These are phyloP conservation scores for Thera obeliscata DNA, from an alignment of 2,888 invertebrate genomes.

Conservation along the genomic window DNA sequence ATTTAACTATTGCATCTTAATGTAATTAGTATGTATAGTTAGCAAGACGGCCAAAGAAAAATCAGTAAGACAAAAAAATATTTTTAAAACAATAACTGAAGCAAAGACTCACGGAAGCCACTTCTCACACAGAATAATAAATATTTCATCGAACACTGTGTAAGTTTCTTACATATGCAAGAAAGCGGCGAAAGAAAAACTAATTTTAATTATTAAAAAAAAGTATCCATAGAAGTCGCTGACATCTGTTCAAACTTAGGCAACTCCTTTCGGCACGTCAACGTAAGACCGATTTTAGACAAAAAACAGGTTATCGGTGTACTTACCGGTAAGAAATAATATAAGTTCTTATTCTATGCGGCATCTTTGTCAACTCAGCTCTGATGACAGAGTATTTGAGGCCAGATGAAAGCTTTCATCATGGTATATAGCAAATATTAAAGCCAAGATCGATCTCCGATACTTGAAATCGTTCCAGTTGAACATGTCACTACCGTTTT, in stretches of 20 bases:
- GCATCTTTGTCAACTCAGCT: neutral
- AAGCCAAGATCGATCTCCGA: no score
- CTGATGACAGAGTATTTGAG: neutral
- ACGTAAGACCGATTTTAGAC: conserved; percentile 35
- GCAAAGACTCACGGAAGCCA: conserved; percentile 29
- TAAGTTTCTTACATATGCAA: conserved; percentile 28
- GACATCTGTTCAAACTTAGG: conserved; percentile 79
- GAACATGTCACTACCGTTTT: no score
- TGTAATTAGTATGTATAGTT: no score
- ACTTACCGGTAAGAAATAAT: neutral
- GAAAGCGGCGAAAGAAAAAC: conserved; percentile 51
- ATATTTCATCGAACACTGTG: conserved; percentile 26
- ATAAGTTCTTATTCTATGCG: neutral
- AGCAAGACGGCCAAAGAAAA: no score
- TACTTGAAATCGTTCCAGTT: no score
- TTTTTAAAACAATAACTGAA: neutral
- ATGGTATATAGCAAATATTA: no score
- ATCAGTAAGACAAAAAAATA: no score
- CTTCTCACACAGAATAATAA: conserved; percentile 30
- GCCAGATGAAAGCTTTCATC: no score
- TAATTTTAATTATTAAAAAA: conserved; percentile 63
- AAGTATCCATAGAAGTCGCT: conserved; percentile 57
- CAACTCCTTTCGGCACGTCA: conserved; percentile 76
- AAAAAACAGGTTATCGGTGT: conserved; percentile 7
- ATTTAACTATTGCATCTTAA: no score